phyloP scores from a whole-genome alignment of 2,888 invertebrate genomes.

The Eilema sororculum region DNA sequence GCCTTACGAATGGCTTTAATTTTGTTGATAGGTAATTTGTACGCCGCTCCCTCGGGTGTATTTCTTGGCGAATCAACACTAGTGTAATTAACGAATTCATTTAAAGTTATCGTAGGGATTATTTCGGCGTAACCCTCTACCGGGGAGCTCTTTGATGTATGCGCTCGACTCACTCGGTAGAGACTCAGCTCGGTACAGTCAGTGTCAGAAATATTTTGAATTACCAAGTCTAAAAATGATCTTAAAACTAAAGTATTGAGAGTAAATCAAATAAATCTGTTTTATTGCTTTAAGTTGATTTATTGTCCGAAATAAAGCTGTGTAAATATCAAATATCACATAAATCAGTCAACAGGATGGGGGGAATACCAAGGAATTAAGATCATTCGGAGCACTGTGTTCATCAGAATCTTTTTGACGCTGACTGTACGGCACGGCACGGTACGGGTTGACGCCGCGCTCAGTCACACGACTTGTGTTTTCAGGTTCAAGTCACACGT shows the following conservation, averaged over 20 bases:
- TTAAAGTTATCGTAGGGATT: conserved; percentile 73
- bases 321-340: too few species aligned
- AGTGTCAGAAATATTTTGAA: too few species aligned
- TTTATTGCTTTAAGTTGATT: too few species aligned
- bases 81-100: conserved; percentile 83
- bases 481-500: conserved; percentile 59
- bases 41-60: conserved; percentile 67
- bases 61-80: conserved; percentile 82
- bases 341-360: too few species aligned
- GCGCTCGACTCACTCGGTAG: conserved; percentile 32
- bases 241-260: too few species aligned
- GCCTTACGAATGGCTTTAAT: conserved; percentile 71
- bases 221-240: too few species aligned
- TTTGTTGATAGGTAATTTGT: conserved; percentile 80
- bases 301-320: too few species aligned
- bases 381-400: too few species aligned
- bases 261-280: too few species aligned
- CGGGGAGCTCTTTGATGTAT: conserved; percentile 70
- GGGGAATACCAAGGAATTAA: too few species aligned
- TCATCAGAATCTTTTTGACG: too few species aligned
- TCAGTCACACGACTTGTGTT: conserved; percentile 44
- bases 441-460: conserved; percentile 23
- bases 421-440: too few species aligned
- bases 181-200: conserved; percentile 14
- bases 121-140: conserved; percentile 58